Base-by-base conservation (phyloP, 2,113 vertebrate species). In the Orientallactaga bullata region DNA sequence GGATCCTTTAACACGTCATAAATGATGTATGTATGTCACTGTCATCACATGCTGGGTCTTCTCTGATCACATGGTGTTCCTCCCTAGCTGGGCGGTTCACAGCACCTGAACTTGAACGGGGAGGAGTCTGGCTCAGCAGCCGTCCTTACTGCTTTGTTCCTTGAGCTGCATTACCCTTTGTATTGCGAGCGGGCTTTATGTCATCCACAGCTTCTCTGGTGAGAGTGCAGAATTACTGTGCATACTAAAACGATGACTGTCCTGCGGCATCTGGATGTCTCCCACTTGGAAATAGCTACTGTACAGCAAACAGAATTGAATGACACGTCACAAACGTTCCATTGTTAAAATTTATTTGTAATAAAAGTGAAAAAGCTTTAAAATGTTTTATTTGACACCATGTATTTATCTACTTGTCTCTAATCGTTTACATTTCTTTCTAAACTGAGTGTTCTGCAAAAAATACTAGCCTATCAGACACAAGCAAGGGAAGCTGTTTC, bases 171-270 rank as follows among this genome's bases (percentile, higher is more conserved):
- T n/a, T 32, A 21, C 93, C 63, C 20, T 11, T 81, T 94, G 90
- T 77, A 72, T 80, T 87, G 35, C 55, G 85, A 69, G 42, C 42
- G 26, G 69, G 30, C 21, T 84, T 10, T 60, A 60, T 96, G n/a
- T 94, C 93, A 89, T 28, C n/a, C 58, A 94, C 77, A 73, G 91
- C 37, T 30, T 84, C 85, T 85, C 89, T 26, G 91, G 26, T 74
- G 61, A 82, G 39, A 95, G 91, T 89, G 90, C 23, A 55, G 69
- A 90, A 91, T 79, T 66, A 42, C 76, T 95, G 91, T 86, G 66
- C 47, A 68, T 28, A 69, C 61, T 86, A 65, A 90, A 89, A 78
- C 69, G 37, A 28, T 80, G 71, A 37, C 55, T 87, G 8, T 55
- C 6, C 24, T 94, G 61, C 72, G 32, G 58, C 12, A 5, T 65